phyloP scores from a whole-genome alignment of 1,140 invertebrate species.

The Drosophila kikkawai region DNA sequence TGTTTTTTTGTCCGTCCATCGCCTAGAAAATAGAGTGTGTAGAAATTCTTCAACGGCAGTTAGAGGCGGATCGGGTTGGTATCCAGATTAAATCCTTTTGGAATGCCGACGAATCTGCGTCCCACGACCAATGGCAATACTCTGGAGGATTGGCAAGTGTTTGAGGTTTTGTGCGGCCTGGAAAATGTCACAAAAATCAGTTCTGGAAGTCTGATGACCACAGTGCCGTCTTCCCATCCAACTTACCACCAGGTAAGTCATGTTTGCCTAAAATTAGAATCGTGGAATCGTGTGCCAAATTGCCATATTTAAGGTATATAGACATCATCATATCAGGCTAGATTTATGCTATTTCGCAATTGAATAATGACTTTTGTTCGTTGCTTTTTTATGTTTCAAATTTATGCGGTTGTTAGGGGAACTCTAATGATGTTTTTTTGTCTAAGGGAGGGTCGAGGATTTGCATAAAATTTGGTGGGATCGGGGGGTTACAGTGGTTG shows the following conservation, averaged over 20 bases:
- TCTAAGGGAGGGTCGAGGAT: conserved; percentile 24
- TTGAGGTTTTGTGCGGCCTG: conserved; percentile 86
- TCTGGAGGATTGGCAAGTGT: conserved; percentile 89
- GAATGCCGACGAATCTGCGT: conserved; percentile 64
- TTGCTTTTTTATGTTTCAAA: conserved; percentile 67
- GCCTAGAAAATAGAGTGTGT: conserved; percentile 60
- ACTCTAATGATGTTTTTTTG: conserved; percentile 50
- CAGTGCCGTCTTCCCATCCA: conserved; percentile 23
- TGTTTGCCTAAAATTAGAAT: conserved; percentile 44
- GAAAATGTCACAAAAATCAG: conserved; percentile 1
- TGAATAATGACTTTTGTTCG: conserved; percentile 36
- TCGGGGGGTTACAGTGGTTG: conserved; percentile 29
- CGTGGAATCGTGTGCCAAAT: conserved; percentile 68
- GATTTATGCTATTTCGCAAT: conserved; percentile 61
- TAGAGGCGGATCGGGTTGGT: conserved; percentile 20
- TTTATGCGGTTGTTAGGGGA: conserved; percentile 78
- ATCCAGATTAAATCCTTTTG: conserved; percentile 11
- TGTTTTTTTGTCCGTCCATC: conserved; percentile 46
- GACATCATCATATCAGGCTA: conserved; percentile 28
- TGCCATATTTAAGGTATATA: conserved; percentile 44
- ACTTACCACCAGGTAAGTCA: conserved; percentile 41
- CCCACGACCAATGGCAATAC: conserved; percentile 84
- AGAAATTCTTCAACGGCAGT: conserved; percentile 34
- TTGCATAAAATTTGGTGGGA: conserved; percentile 44
- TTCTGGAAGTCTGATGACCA: not conserved